Percentiles rank a stretch among this genome's conserved stretches.
These are phyloP conservation scores for Leptogaster cylindrica DNA, from an alignment of 2,888 invertebrate species.

Conservation along the genomic window DNA sequence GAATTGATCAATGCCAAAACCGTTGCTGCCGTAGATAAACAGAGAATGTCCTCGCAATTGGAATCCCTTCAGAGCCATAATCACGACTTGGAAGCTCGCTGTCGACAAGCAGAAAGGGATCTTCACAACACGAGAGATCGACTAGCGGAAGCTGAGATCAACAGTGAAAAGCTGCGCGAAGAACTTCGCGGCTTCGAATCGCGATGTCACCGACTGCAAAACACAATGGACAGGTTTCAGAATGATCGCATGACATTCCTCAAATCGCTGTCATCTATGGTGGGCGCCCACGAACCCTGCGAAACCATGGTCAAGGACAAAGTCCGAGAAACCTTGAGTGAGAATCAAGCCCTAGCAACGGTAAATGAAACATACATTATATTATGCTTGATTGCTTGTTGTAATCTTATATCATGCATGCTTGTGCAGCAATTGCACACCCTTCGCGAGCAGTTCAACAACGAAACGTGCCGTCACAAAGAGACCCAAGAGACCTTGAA, in stretches of 20 bases:
- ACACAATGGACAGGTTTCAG: constrained; percentile 59
- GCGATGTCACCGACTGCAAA: constrained; percentile 60
- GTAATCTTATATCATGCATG: not conserved
- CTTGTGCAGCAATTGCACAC: constrained; percentile 73
- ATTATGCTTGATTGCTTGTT: not conserved
- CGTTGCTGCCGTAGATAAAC: constrained; percentile 68
- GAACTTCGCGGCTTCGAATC: constrained; percentile 62
- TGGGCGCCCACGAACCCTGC: constrained; percentile 76
- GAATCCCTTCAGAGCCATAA: constrained; percentile 64
- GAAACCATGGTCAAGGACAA: constrained; percentile 81
- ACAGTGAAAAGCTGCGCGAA: constrained; percentile 65
- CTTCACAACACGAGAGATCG: constrained; percentile 75
- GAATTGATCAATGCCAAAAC: constrained; percentile 59
- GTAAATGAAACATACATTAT: too few relatives aligned
- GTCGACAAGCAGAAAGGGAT: constrained; percentile 78
- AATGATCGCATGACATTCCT: constrained; percentile 60
- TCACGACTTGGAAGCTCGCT: constrained; percentile 75
- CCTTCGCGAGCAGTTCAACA: constrained; percentile 75
- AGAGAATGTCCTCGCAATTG: constrained; percentile 74
- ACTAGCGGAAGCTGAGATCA: constrained; percentile 75
- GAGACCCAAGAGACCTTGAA: constrained; percentile 67
- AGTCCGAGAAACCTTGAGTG: constrained; percentile 76
- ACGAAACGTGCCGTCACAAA: constrained; percentile 72
- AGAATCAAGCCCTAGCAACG: constrained; percentile 77
- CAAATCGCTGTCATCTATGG: constrained; percentile 56